Base-by-base conservation (phyloP, 1,140 invertebrate genomes). In the Apolygus lucorum region DNA sequence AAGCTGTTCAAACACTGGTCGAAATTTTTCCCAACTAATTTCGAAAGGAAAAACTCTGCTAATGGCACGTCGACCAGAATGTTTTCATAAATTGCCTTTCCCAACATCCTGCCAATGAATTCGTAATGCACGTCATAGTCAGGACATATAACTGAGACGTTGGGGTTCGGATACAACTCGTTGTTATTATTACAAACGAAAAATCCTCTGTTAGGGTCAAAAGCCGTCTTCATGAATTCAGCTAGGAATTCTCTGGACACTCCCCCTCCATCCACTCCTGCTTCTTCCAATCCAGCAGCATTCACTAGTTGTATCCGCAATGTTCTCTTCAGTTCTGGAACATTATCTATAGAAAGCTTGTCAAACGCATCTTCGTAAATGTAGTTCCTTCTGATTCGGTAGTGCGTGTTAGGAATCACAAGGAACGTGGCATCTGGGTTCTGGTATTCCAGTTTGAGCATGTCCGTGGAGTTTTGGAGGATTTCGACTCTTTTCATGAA, bases 281-380 rank as follows among this genome's bases (percentile, higher is more conserved):
- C 93, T 78, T 99, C 96, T 74, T 96, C 91, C 8, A 93, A 79
- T 0, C 95, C 96, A 13, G 90, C 89, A 26, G 87, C 86, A 76
- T 96, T 98, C 25, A 96, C 87, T 68, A 99, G 81, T 76, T 95
- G 91, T 1, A 99, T 91, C 70, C 93, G 81, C 78, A 97, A 88
- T 76, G 90, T 90, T 14, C 90, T 78, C 71, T 92, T 87, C 70
- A 97, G 76, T 76, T 96, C 92, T 0, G 92, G 90, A 76, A 96
- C 90, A 82, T 96, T 98, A 75, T 94, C 90, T 0, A 34, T 84
- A 84, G 93, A 93, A 0, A 98, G 80, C 79, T 96, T 96, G 28
- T 96, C 93, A 79, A 95, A 98, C 0, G 96, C 93, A 82, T 99
- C 96, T 81, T 99, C 96, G 78, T 99, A 99, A 0, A 99, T 82